Evolutionary conservation across 92 coral and sea anemone species (phyloP), one percentile per base, ranked within the genome.

Genomic region (Zoanthus gigantus): DNA sequence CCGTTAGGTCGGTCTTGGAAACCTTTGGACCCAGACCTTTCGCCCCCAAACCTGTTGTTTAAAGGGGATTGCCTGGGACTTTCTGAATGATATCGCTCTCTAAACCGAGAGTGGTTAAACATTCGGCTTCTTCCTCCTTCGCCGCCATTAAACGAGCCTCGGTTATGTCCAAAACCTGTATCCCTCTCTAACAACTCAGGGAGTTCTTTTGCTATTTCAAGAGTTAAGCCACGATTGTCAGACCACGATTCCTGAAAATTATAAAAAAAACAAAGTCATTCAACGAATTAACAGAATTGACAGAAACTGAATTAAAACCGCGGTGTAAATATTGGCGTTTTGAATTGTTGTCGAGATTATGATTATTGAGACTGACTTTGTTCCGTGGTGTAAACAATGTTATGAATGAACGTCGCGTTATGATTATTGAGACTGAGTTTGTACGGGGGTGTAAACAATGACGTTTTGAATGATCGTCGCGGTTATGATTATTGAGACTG

Each of bases 131-230:
- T 83, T 31, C 80, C 87, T 58, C 93, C 86, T 29, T 81, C 75
- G 17, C 90, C 74, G 42, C 83, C 87, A 66, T 90, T 84, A 50
- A 83, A 78, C 10, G 93, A 82, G 42, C 89, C 89, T 71, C 91
- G 89, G 14, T 90, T 86, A 4, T 74, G 57, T 67, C 92, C 86
- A 57, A 6, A 82, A n/a, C 87, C 76, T 76, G 89, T 89, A 2
- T 75, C 71, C 42, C 92, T 88, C 79, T 90, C 95, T 0, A 76
- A 67, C 16, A 97, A 91, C 32, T 95, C 99, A 5, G 99, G 99
- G 11, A 97, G 90, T 53, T 97, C 92, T 37, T 78, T 90, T 54
- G 98, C 94, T 48, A 86, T 75, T 28, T 90, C 87, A 6, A 97
- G 92, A 4, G 90, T 91, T 6, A 93, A 74, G 52, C 94, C 96